A percentile compares a stretch with the other conserved stretches of the same genome.
These are phyloP conservation scores for Choloepus didactylus DNA, from an alignment of 2,797 vertebrate genomes.

Conservation along the genomic window DNA sequence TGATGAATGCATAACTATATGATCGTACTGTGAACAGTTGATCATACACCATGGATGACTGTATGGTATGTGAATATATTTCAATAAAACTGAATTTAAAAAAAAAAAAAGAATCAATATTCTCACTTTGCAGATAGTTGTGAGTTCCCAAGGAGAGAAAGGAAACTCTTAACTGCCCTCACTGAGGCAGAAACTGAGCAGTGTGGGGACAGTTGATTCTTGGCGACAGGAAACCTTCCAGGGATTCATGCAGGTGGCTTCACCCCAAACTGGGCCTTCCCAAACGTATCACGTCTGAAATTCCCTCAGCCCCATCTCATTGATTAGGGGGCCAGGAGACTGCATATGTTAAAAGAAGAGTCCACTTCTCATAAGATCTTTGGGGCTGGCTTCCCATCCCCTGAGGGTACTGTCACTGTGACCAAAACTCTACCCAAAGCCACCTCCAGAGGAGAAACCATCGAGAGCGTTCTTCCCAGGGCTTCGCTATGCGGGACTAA, in stretches of 20 bases:
- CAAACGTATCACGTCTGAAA: not conserved
- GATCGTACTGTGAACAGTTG: too few relatives aligned
- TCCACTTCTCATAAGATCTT: not conserved
- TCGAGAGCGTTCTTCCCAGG: not conserved
- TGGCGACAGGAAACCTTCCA: not conserved
- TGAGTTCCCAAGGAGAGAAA: not conserved
- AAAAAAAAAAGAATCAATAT: too few relatives aligned
- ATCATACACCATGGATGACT: too few relatives aligned
- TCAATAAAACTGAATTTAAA: too few relatives aligned
- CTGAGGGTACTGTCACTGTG: not conserved
- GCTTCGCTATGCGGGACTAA: not conserved
- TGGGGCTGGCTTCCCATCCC: not conserved
- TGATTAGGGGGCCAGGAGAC: not conserved
- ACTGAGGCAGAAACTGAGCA: not conserved
- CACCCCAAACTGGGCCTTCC: not conserved
- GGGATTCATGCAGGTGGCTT: not conserved
- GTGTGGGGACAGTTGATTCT: not conserved
- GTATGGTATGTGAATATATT: too few relatives aligned
- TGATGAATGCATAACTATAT: too few relatives aligned
- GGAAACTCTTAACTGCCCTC: not conserved
- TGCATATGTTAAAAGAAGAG: not conserved
- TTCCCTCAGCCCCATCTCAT: not conserved
- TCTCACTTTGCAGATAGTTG: not conserved
- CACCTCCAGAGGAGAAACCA: not conserved
- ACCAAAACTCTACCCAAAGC: not conserved